These are phyloP conservation scores for Schizopygopsis pylzovi DNA, from an alignment of 2,797 vertebrate species.

Conservation along the genomic window DNA sequence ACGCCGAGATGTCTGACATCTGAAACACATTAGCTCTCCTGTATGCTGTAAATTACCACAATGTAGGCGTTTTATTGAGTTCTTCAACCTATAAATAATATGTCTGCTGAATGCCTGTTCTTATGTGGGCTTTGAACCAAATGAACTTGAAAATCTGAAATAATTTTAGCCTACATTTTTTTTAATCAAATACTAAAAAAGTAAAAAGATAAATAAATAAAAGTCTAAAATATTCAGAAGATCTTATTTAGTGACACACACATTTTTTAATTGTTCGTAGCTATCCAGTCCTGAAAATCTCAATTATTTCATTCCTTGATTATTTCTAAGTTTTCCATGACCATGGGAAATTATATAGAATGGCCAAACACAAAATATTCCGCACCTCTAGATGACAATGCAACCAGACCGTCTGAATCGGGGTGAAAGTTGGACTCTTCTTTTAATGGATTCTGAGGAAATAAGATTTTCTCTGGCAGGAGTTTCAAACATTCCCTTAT, in stretches of 20 bases:
- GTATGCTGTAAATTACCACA: neutral
- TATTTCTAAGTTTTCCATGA: neutral
- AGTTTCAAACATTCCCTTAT: constrained; percentile 38
- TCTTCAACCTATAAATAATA: neutral
- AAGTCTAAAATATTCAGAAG: neutral
- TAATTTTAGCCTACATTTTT: neutral
- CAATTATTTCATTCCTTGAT: neutral
- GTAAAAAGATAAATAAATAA: neutral
- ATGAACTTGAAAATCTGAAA: constrained; percentile 3
- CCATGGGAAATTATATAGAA: neutral
- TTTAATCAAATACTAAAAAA: neutral
- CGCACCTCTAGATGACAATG: constrained; percentile 2
- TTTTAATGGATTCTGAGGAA: constrained; percentile 54
- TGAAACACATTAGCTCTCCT: neutral
- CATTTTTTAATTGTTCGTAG: neutral
- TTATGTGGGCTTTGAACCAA: constrained; percentile 3
- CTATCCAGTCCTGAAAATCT: neutral
- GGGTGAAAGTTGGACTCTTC: constrained; percentile 20
- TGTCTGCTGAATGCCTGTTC: neutral
- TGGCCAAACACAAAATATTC: constrained; percentile 4
- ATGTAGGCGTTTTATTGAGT: constrained; percentile 16
- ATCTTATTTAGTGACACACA: neutral
- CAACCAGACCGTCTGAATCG: constrained; percentile 33
- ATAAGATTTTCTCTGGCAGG: constrained; percentile 55
- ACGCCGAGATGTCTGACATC: no score